Conservation (phyloP, 2,797 vertebrate genomes). For the Sylvilagus floridanus region DNA sequence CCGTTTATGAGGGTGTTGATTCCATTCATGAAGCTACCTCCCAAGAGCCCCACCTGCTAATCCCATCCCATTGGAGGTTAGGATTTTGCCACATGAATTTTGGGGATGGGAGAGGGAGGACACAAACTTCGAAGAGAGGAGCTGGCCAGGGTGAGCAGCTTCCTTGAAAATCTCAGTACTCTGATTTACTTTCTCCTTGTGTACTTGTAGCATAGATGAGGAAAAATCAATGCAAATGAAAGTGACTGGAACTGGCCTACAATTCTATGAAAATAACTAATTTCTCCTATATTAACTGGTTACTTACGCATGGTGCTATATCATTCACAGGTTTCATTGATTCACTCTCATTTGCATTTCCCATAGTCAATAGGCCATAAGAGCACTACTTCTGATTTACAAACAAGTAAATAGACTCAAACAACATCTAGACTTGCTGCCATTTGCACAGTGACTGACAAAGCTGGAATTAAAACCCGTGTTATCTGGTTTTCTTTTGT, state of each 20-base stretch:
- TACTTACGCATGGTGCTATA: neutral
- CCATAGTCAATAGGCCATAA: neutral
- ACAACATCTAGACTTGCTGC: conserved; percentile 16
- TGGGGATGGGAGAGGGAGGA: neutral
- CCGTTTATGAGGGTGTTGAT: neutral
- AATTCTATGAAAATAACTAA: neutral
- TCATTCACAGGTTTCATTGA: conserved; percentile 1
- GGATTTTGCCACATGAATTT: neutral
- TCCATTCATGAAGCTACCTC: neutral
- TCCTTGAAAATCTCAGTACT: conserved; percentile 52
- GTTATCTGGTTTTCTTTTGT: conserved; percentile 59
- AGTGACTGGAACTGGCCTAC: neutral
- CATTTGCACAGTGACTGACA: neutral
- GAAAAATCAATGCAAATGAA: neutral
- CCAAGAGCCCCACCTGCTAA: neutral
- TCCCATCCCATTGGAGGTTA: neutral
- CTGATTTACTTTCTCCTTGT: neutral
- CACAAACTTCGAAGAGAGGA: neutral
- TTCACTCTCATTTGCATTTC: neutral
- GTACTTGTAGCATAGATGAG: neutral
- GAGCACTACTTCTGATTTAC: neutral
- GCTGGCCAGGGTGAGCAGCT: neutral
- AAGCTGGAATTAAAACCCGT: conserved; percentile 43
- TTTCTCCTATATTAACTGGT: neutral
- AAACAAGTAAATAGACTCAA: conserved; percentile 32